These are phyloP conservation scores for Wasmannia auropunctata DNA, from an alignment of 1,140 invertebrate genomes.

Conservation along the genomic window DNA sequence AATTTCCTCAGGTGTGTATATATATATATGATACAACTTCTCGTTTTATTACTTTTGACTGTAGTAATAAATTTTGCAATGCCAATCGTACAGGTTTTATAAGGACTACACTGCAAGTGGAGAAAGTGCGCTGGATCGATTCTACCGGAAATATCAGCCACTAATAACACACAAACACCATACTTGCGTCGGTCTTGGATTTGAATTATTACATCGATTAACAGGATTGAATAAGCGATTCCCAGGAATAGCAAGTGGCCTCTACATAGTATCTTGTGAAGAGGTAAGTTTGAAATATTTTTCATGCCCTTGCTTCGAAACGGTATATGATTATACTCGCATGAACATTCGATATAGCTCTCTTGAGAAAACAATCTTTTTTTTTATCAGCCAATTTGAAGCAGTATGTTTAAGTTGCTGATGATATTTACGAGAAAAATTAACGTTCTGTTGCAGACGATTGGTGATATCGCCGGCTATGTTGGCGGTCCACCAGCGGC, in stretches of 20 bases:
- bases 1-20: slow-evolving; percentile 91
- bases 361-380: neutral
- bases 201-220: slow-evolving; percentile 90
- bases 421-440: neutral
- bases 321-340: neutral
- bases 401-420: neutral
- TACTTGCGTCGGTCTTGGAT: slow-evolving; percentile 94
- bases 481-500: slow-evolving; percentile 87
- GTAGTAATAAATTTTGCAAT: slow-evolving; percentile 4
- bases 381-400: neutral
- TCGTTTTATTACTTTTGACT: neutral
- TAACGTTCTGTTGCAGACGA: slow-evolving; percentile 81
- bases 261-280: slow-evolving; percentile 94
- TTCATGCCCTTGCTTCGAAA: neutral
- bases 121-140: slow-evolving; percentile 87
- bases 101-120: slow-evolving; percentile 89
- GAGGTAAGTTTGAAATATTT: slow-evolving; percentile 86
- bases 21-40: neutral
- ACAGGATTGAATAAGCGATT: slow-evolving; percentile 86
- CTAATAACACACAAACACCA: slow-evolving; percentile 91
- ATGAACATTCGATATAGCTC: neutral
- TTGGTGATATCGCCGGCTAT: slow-evolving; percentile 89
- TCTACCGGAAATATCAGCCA: slow-evolving; percentile 91
- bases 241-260: slow-evolving; percentile 88
- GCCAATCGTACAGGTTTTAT: slow-evolving; percentile 87